phyloP scores from a whole-genome alignment of 2,888 invertebrate species.

The Megastigmus dorsalis region DNA sequence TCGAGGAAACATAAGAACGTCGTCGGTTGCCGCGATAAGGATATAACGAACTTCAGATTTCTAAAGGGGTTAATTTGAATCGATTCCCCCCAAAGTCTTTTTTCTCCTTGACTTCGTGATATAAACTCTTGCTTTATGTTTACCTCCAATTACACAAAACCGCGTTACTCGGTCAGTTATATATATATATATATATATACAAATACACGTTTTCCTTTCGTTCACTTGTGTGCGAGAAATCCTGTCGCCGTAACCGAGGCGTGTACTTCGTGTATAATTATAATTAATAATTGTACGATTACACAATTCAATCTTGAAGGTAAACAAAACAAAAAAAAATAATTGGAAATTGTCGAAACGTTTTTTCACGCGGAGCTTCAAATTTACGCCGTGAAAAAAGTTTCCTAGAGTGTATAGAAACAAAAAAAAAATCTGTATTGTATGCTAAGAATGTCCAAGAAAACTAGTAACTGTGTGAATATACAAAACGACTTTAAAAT shows the following conservation, averaged over 20 bases:
- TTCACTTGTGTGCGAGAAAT: neutral
- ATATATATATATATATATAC: too few species aligned
- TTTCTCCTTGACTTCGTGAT: too few species aligned
- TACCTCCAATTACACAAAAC: too few species aligned
- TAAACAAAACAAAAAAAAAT: constrained; percentile 15
- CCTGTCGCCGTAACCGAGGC: constrained; percentile 30
- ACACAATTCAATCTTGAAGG: constrained; percentile 33
- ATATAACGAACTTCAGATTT: too few species aligned
- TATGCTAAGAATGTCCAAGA: constrained; percentile 46
- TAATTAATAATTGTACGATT: constrained; percentile 40
- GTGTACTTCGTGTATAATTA: constrained; percentile 34
- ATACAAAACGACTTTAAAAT: constrained; percentile 27
- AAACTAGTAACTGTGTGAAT: constrained; percentile 48
- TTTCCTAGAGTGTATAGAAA: constrained; percentile 45
- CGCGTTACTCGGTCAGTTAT: too few species aligned
- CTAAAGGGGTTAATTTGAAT: too few species aligned
- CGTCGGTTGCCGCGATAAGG: constrained; percentile 42
- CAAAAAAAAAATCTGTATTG: constrained; percentile 47
- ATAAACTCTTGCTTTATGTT: too few species aligned
- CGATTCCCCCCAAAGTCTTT: too few species aligned
- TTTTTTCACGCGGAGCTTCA: constrained; percentile 2
- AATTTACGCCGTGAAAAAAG: neutral
- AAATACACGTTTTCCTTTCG: too few species aligned
- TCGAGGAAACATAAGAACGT: constrained; percentile 47
- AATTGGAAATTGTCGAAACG: constrained; percentile 21